These are phyloP conservation scores for Macrobrachium nipponense DNA, from an alignment of 1,140 invertebrate species.

Conservation along the genomic window DNA sequence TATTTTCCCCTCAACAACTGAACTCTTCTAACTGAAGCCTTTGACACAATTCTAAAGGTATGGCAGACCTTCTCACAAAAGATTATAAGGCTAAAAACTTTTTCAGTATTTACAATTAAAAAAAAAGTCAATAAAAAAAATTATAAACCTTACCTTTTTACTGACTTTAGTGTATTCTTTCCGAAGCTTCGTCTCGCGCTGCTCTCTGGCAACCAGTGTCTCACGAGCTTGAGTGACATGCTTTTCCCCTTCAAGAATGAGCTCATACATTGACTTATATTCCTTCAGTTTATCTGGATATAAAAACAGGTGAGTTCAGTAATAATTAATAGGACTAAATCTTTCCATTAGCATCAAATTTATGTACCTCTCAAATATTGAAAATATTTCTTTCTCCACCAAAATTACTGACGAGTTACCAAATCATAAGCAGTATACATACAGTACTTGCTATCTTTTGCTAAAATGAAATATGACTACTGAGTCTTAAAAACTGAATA, in stretches of 20 bases:
- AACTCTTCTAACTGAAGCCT: too few relatives aligned
- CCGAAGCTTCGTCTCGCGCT: conserved; percentile 69
- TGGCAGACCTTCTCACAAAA: too few relatives aligned
- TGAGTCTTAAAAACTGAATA: too few relatives aligned
- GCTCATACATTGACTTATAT: conserved; percentile 71
- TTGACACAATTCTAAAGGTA: too few relatives aligned
- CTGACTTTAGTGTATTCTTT: conserved; percentile 71
- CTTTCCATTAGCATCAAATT: not conserved
- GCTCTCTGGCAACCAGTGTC: conserved; percentile 69
- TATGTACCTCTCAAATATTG: not conserved
- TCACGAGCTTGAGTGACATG: conserved; percentile 70
- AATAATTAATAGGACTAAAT: not conserved
- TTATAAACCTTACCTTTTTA: conserved; percentile 66
- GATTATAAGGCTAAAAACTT: not conserved
- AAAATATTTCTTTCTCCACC: too few relatives aligned
- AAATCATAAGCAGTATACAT: too few relatives aligned
- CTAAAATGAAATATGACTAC: too few relatives aligned
- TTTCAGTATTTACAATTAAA: not conserved
- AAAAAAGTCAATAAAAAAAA: not conserved
- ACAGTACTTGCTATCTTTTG: too few relatives aligned
- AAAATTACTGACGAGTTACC: too few relatives aligned
- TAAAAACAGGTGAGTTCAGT: not conserved
- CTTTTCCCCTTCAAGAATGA: conserved; percentile 73
- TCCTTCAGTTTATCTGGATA: conserved; percentile 70
- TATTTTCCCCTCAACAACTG: too few relatives aligned